Evolutionary conservation across 2,797 vertebrate species (phyloP).

Genomic region (Eleutherodactylus coqui): DNA sequence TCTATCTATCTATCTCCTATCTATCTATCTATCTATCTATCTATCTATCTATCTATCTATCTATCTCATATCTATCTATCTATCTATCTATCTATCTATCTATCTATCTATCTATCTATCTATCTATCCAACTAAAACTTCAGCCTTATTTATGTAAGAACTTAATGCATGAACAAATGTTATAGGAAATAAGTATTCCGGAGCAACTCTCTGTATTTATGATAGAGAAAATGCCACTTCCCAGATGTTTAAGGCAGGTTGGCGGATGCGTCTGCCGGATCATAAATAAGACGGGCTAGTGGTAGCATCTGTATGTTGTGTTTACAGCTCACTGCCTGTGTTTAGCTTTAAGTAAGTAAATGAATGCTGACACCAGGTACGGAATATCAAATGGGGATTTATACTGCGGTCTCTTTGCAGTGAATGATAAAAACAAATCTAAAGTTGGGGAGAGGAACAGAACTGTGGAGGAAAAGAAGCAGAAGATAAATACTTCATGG

Average conservation of each 20-base stretch:
- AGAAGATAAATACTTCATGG: neutral
- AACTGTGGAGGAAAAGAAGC: constrained; percentile 11
- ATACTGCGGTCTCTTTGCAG: constrained; percentile 55
- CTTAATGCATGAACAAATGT: neutral
- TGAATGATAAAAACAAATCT: constrained; percentile 17
- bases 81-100: no score
- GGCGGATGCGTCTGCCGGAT: constrained; percentile 38
- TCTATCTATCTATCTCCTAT: no score
- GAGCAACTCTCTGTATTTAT: constrained; percentile 54
- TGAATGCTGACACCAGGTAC: constrained; percentile 58
- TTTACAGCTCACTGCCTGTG: constrained; percentile 55
- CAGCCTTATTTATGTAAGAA: constrained; percentile 37
- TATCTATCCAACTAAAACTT: constrained; percentile 16
- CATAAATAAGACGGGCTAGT: constrained; percentile 54
- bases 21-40: no score
- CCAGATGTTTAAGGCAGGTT: constrained; percentile 61
- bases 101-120: no score
- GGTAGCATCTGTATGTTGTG: constrained; percentile 53
- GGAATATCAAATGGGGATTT: constrained; percentile 60
- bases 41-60: no score
- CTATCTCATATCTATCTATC: no score
- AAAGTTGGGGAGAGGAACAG: constrained; percentile 13
- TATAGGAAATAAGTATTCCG: constrained; percentile 44
- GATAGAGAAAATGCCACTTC: constrained; percentile 43
- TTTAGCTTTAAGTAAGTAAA: constrained; percentile 61